Base-by-base conservation (phyloP, 2,113 vertebrate genomes). In the Eclectus roratus region DNA sequence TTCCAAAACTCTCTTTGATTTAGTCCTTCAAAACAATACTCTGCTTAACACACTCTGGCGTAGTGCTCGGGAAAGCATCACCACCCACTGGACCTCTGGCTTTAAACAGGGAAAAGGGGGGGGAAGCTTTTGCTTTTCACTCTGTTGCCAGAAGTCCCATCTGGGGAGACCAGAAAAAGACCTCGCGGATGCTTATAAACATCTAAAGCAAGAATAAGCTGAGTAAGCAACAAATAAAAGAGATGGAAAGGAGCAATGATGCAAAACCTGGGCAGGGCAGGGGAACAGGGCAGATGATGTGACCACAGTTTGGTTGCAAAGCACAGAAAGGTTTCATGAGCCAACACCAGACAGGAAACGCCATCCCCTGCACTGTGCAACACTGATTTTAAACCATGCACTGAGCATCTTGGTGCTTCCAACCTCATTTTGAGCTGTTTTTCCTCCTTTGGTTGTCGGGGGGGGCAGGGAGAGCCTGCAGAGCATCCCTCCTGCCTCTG, bases 351-450 rank as follows among this genome's bases (percentile, higher is more conserved):
- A 33, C 28, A 41, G 4, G 28, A 37, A 19, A 43, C 35, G 23
- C 2, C 1, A 2, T 80, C 31, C n/a, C 7, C 43, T 53, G 64
- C 47, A 10, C 70, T 74, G 10, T n/a, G 53, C 58, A 77, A 46
- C 0, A 0, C 31, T 52, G 27, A 49, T 0, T 7, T 15, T 27
- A 46, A 87, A 37, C 7, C 28, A 4, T 0, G 1, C 0, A 3
- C 49, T 77, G 44, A 80, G 79, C 3, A 44, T 64, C 46, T 15
- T 8, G 9, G 52, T 47, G 33, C 35, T 60, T 44, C 61, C 31
- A 19, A 82, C 17, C 7, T 49, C 10, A 20, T 66, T 82, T 29
- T 39, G 18, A 89, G 65, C 24, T 68, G 53, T 3, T 76, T 81
- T 63, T 88, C 4, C 11, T 56, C n/a, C 56, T 72, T 58, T 74